Conservation (phyloP, 2,113 vertebrate species). For the Calyptommatus sinebrachiatus region DNA sequence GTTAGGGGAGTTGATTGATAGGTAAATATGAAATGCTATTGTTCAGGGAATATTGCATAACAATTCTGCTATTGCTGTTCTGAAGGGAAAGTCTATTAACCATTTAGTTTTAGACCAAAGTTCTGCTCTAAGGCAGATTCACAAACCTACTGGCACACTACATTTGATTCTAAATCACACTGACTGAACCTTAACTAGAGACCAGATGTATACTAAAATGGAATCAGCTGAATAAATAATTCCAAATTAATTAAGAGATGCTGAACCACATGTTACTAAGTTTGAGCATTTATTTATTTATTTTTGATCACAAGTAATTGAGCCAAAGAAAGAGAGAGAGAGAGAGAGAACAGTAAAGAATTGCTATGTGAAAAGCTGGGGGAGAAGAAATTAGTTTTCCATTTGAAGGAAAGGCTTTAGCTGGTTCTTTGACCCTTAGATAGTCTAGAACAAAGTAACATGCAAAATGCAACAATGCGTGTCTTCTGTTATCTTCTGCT, state of each 20-base stretch:
- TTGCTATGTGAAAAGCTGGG: no score
- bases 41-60: background rate
- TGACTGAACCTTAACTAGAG: background rate
- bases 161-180: background rate
- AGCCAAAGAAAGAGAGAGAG: background rate
- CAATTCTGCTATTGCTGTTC: background rate
- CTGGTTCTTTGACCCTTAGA: no score
- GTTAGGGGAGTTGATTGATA: background rate
- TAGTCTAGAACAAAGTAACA: no score
- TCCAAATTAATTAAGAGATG: background rate
- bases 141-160: background rate
- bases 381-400: no score
- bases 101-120: background rate
- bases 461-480: no score
- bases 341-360: background rate
- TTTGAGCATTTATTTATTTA: background rate
- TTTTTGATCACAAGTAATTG: no score
- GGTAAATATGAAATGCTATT: background rate
- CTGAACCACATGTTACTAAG: no score
- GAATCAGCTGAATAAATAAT: background rate
- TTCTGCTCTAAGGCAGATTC: background rate
- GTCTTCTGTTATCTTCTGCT: no score
- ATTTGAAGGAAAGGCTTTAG: no score
- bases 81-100: background rate
- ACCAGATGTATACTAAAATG: background rate